Evolutionary conservation across 2,888 invertebrate genomes (phyloP).

Genomic region (Choristoneura rosaceana): DNA sequence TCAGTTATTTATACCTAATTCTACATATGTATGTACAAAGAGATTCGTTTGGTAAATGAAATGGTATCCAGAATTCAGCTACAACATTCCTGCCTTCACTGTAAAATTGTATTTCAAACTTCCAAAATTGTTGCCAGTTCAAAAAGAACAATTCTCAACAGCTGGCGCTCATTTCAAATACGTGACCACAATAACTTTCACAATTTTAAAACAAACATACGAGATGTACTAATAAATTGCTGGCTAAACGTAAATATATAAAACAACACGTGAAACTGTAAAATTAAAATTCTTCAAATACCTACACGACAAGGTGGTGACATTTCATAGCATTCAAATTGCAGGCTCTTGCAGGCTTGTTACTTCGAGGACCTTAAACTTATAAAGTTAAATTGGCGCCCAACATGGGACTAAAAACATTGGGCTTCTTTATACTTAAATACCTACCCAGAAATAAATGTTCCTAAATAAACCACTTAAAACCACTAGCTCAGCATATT

Average conservation of each 20-base stretch:
- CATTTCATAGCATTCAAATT: background rate
- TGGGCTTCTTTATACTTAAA: background rate
- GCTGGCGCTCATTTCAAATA: constrained; percentile 3
- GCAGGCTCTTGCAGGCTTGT: background rate
- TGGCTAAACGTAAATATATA: background rate
- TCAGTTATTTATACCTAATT: no score
- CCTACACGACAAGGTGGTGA: no score
- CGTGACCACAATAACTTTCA: background rate
- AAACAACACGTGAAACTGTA: no score
- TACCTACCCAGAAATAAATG: background rate
- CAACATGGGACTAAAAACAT: background rate
- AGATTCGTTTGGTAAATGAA: background rate
- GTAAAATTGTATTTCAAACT: background rate
- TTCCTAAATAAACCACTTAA: background rate
- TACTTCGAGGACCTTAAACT: background rate
- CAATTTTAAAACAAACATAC: background rate
- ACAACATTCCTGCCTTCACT: background rate
- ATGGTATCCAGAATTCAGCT: background rate
- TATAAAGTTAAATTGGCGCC: background rate
- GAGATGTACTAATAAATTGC: background rate
- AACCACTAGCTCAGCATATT: background rate
- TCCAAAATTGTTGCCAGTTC: background rate
- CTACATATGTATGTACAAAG: no score
- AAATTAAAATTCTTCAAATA: background rate
- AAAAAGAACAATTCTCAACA: background rate